phyloP scores from a whole-genome alignment of 2,888 invertebrate genomes.

The Creontiades dilutus region DNA sequence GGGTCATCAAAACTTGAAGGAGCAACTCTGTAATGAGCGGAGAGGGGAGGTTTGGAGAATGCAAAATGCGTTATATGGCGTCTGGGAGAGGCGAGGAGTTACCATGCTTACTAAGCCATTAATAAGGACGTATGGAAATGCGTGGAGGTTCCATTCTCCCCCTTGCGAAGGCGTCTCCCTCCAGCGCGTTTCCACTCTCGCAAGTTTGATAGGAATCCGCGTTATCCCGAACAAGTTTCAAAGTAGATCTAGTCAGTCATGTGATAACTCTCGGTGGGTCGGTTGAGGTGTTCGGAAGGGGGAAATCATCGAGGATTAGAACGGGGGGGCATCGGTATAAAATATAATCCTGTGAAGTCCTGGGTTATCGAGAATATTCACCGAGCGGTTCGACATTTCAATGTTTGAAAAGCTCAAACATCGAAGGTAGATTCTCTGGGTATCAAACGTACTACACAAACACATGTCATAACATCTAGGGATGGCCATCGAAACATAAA shows the following conservation, averaged over 20 bases:
- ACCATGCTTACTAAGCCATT: not conserved
- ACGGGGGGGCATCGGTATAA: not conserved
- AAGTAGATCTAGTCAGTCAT: constrained; percentile 20
- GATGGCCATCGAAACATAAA: no score
- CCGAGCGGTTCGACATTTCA: no score
- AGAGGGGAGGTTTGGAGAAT: not conserved
- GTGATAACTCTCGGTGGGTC: not conserved
- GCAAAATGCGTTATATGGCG: not conserved
- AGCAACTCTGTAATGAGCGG: no score
- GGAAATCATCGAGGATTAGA: not conserved
- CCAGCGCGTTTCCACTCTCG: not conserved
- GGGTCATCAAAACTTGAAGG: constrained; percentile 28
- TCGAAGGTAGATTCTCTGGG: no score
- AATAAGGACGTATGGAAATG: constrained; percentile 25
- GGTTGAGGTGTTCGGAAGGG: not conserved
- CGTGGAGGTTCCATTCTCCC: not conserved
- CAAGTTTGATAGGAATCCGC: not conserved
- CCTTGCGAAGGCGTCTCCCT: not conserved
- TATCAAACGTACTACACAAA: no score
- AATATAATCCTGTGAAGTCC: no score
- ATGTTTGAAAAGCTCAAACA: no score
- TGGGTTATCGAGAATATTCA: no score
- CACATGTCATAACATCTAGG: no score
- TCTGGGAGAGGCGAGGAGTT: not conserved
- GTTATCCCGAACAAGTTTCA: constrained; percentile 32